Base-by-base conservation (phyloP, 1,140 invertebrate genomes). In the Proales similis region DNA sequence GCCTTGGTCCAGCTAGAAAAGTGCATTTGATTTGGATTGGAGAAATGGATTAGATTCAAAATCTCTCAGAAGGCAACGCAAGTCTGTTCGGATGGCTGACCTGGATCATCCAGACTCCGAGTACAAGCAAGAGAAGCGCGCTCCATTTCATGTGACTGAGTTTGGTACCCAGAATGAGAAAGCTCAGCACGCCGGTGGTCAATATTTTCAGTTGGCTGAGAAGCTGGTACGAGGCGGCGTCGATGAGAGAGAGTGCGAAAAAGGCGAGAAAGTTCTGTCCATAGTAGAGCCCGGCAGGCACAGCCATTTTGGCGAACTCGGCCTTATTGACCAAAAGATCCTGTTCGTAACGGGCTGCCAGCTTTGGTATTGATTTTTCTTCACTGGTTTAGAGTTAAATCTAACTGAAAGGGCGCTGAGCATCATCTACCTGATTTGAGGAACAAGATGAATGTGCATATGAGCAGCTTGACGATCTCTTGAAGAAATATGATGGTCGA, bases 151-250 rank as follows among this genome's bases (percentile, higher is more conserved):
- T 82, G 49, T 72, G 77, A 2, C 83, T 79, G 2, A 99, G 74
- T 65, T 81, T 81, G 66, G 83, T 84, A 48, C 84, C 82, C 36
- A 99, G 76, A 67, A 99, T 91, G 3, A 87, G 69, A 4, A 98
- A 88, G 45, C 92, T 89, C 73, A 99, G 96, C 68, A 98, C 81
- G 24, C 94, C 94, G 11, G 94, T 98, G 9, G 94, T 98, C 1
- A 99, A 77, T 67, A 98, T 91, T 79, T 98, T 98, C 45, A 99
- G 72, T 74, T 99, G 94, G 79, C 98, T 98, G 30, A 91, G 95
- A 79, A 91, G 90, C 81, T 97, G 94, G 80, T 90, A 91, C n/a
- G 92, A 97, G 3, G 92, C 93, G 63, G 93, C 92, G 81, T 98
- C 93, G 64, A 99, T 80, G 81, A 98, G 91, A 19, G 90, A 91